Evolutionary conservation across 2,888 invertebrate species (phyloP), one percentile per base, ranked within the genome.

Genomic region (Allophyes oxyacanthae): DNA sequence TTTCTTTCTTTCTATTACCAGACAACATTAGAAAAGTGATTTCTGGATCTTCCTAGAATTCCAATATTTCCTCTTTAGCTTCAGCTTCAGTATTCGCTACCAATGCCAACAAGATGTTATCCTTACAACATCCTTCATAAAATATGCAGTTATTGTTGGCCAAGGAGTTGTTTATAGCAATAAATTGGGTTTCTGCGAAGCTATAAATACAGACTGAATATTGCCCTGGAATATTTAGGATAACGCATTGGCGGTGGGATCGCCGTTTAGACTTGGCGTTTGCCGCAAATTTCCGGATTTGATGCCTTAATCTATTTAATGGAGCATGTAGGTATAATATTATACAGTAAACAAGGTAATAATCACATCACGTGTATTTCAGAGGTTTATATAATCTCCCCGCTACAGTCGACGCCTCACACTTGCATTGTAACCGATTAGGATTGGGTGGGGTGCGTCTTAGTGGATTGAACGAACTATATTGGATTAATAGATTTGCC

Each of bases 271-370:
- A 59, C 53, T 59, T 52, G 45, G 60, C 52, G 65, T 53, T 36
- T 41, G 41, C 75, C 70, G 61, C 70, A 75, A 72, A 72, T 75
- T 54, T 75, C 75, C 61, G 61, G 43, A 32, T 48, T 51, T 26
- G 40, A 54, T 56, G 46, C 32, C 56, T 59, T 55, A 63, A 71
- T 61, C 58, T 46, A 40, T 60, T 58, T 33, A 61, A 61, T 55
- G 14, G 45, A 42, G 28, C 30, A 32, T 50, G 15, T 20, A n/a
- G n/a, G n/a, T n/a, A n/a, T n/a, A n/a, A n/a, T n/a, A n/a, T n/a
- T n/a, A 15, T n/a, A 40, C 10, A 6, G 40, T 52, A 52, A 56
- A 52, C 43, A 34, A 28, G 32, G 45, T 37, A 25, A 37, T 37
- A 28, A 52, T 64, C 60, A 60, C 50, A 52, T 38, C 37, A 61